phyloP scores from a whole-genome alignment of 1,140 invertebrate species.

The Pseudomyrmex cubaensis region DNA sequence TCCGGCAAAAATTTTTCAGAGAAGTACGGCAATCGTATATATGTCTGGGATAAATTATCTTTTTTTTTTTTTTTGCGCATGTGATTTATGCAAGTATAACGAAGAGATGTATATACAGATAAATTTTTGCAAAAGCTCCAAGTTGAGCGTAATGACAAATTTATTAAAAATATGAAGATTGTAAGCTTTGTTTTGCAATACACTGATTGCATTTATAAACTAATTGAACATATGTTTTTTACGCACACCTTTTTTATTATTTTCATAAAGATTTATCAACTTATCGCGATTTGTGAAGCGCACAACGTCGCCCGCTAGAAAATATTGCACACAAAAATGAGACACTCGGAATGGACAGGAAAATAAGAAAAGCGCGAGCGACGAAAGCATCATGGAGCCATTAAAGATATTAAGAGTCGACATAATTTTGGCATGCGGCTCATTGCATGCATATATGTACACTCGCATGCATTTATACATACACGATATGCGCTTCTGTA shows the following conservation, averaged over 20 bases:
- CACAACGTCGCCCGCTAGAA: background rate
- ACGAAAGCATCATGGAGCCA: slow-evolving; percentile 68
- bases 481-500: background rate
- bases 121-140: too few species aligned
- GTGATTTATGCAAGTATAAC: background rate
- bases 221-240: too few species aligned
- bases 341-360: background rate
- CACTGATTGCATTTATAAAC: background rate
- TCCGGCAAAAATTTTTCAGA: slow-evolving; percentile 16
- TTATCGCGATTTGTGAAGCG: slow-evolving; percentile 14
- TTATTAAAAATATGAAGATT: too few species aligned
- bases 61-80: too few species aligned
- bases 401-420: slow-evolving; percentile 72
- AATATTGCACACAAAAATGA: background rate
- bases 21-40: background rate
- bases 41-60: background rate
- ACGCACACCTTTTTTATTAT: background rate
- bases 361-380: background rate
- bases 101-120: background rate
- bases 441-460: slow-evolving; percentile 25
- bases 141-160: too few species aligned
- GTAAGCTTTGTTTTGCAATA: too few species aligned
- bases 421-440: slow-evolving; percentile 76
- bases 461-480: background rate
- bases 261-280: background rate